Evolutionary conservation across 2,888 invertebrate genomes (phyloP).

Genomic region (Plebejus anna): DNA sequence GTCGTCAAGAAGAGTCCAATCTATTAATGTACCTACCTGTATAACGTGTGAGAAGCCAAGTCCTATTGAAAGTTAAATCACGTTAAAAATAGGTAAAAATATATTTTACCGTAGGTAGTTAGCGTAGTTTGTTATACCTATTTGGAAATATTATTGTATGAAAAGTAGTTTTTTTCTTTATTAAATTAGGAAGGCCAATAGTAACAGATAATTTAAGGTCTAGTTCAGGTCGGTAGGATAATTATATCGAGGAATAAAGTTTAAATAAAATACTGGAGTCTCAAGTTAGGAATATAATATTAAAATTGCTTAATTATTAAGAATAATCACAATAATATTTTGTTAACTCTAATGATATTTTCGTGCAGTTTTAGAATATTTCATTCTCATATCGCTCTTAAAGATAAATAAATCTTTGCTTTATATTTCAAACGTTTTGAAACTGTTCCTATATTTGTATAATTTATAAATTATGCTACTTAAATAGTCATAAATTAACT

Average conservation of each 20-base stretch:
- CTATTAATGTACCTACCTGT: too few relatives aligned
- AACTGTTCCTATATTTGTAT: neutral
- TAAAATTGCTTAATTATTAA: slow-evolving; percentile 15
- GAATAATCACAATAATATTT: slow-evolving; percentile 9
- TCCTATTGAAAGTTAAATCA: too few relatives aligned
- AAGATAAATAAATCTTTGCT: neutral
- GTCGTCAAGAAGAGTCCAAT: too few relatives aligned
- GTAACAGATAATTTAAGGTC: neutral
- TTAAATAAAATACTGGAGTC: neutral
- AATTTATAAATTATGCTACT: slow-evolving; percentile 8
- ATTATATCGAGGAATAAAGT: neutral
- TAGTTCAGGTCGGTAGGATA: neutral
- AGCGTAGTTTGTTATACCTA: too few relatives aligned
- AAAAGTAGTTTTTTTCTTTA: too few relatives aligned
- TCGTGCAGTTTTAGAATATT: neutral
- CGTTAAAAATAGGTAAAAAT: too few relatives aligned
- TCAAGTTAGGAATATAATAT: slow-evolving; percentile 14
- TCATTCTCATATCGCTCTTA: neutral
- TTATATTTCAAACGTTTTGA: neutral
- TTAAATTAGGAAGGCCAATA: too few relatives aligned
- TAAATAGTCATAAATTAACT: neutral
- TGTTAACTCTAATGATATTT: slow-evolving; percentile 10
- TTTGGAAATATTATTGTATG: too few relatives aligned
- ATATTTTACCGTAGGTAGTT: too few relatives aligned
- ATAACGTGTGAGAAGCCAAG: too few relatives aligned